Percentiles rank a stretch among this genome's conserved stretches.
phyloP scores from a whole-genome alignment of 2,797 vertebrate genomes.

The Phyllotis vaccarum region DNA sequence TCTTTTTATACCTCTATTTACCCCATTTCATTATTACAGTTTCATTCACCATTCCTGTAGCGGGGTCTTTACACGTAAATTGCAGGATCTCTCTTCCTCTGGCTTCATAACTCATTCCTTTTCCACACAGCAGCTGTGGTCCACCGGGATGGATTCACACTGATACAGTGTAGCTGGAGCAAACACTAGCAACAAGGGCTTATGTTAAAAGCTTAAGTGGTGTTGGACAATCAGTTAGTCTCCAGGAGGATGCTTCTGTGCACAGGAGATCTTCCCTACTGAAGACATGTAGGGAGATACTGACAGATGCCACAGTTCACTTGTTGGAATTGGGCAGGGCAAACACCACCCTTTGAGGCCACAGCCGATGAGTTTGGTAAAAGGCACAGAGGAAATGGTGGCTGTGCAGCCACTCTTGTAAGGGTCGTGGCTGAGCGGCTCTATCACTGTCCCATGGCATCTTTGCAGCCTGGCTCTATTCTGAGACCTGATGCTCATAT shows the following conservation, averaged over 20 bases:
- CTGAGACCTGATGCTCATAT: neutral
- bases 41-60: neutral
- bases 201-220: neutral
- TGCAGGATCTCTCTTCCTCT: neutral
- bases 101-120: neutral
- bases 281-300: neutral
- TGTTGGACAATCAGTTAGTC: neutral
- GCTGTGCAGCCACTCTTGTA: neutral
- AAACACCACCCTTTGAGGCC: neutral
- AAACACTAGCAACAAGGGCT: neutral
- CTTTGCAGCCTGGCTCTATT: neutral
- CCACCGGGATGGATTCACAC: neutral
- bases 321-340: neutral
- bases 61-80: neutral
- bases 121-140: neutral
- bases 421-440: fast-evolving
- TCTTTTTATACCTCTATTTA: neutral
- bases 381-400: neutral
- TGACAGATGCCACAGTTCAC: neutral
- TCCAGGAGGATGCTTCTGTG: neutral
- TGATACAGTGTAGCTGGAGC: neutral
- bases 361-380: neutral
- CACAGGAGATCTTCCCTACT: neutral
- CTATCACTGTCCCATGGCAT: fast-evolving
- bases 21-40: neutral